Evolutionary conservation across 2,797 vertebrate species (phyloP).

Genomic region (Sebastes minor): DNA sequence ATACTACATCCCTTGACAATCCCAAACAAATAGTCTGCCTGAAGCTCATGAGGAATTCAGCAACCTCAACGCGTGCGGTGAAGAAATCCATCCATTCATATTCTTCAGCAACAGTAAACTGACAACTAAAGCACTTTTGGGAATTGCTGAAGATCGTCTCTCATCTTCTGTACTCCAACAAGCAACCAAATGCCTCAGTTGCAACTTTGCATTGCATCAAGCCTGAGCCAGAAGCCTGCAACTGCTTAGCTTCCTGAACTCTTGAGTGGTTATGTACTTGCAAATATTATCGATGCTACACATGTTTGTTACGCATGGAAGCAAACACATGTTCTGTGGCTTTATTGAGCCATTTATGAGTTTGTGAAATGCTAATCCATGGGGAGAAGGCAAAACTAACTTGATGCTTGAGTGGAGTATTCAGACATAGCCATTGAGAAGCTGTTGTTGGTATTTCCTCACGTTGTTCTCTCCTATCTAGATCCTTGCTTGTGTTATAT

Average conservation of each 20-base stretch:
- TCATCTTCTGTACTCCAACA: background rate
- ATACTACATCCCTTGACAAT: background rate
- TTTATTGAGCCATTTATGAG: background rate
- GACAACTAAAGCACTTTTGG: background rate
- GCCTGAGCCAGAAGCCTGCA: background rate
- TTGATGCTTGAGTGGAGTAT: background rate
- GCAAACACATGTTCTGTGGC: background rate
- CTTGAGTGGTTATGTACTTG: background rate
- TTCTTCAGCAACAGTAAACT: background rate
- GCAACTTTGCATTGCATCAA: background rate
- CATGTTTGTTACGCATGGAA: background rate
- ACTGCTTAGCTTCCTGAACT: background rate
- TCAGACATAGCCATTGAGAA: background rate
- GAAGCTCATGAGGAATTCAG: background rate
- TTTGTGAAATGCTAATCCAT: background rate
- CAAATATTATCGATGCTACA: background rate
- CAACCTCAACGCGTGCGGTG: background rate
- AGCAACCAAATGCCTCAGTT: background rate
- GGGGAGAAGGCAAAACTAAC: background rate
- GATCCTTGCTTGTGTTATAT: too few species aligned
- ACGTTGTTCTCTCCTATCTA: too few species aligned
- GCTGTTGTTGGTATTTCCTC: too few species aligned
- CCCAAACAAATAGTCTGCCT: background rate
- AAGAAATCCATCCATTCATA: background rate
- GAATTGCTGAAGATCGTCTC: background rate